Conservation (phyloP, 64 coral and sea anemone genomes). For the Porites australiensis region DNA sequence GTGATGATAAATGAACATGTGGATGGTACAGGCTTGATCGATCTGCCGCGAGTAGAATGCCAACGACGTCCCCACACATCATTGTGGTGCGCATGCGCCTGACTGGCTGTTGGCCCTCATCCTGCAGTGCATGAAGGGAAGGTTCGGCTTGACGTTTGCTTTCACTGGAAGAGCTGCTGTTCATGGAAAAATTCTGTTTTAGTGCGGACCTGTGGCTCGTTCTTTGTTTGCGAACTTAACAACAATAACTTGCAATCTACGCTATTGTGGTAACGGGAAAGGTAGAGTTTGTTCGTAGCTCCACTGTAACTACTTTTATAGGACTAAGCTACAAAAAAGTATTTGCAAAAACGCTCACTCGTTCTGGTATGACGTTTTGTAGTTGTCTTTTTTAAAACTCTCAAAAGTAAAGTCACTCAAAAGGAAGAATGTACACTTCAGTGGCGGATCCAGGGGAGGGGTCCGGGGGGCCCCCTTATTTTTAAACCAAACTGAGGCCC, state of each 20-base stretch:
- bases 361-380: no score
- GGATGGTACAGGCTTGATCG: slow-evolving; percentile 50
- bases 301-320: no score
- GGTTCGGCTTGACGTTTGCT: neutral
- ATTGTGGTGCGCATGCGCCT: slow-evolving; percentile 7
- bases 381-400: no score
- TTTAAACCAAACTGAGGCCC: no score
- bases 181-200: slow-evolving; percentile 13
- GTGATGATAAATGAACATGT: neutral
- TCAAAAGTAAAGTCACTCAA: no score
- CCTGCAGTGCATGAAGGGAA: slow-evolving; percentile 11
- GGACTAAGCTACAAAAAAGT: no score
- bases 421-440: no score
- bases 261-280: slow-evolving; percentile 16
- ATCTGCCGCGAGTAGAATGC: slow-evolving; percentile 1
- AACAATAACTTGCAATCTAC: neutral
- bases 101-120: slow-evolving; percentile 10
- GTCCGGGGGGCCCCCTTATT: no score
- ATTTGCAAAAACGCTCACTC: no score
- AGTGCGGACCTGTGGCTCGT: slow-evolving; percentile 1
- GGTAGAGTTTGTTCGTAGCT: neutral
- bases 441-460: no score
- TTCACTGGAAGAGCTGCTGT: slow-evolving; percentile 19
- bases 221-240: neutral
- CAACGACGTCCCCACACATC: neutral